Conservation (phyloP, 2,113 vertebrate genomes). For the Rhinolophus sinicus region DNA sequence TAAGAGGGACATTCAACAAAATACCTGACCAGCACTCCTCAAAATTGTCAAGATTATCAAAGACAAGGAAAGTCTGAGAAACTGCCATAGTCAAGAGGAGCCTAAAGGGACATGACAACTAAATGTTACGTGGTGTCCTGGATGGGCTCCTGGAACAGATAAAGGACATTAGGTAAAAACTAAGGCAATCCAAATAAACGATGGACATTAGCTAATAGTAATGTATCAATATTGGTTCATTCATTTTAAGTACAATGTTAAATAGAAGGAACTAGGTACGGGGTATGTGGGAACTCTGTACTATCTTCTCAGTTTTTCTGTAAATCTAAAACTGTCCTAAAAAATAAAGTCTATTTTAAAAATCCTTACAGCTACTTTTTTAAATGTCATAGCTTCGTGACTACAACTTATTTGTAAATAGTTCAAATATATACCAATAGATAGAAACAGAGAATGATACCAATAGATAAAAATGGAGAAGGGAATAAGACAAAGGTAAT, state of each 20-base stretch:
- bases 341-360: not conserved
- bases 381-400: not conserved
- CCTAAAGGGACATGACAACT: accelerated
- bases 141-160: not conserved
- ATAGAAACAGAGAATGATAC: not conserved
- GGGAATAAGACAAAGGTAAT: not conserved
- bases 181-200: not conserved
- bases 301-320: not conserved
- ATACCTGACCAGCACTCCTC: not conserved
- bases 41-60: not conserved
- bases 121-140: not conserved
- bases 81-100: not conserved
- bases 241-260: not conserved
- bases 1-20: not conserved
- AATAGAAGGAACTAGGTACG: accelerated
- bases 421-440: not conserved
- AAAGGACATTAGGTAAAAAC: not conserved
- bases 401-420: not conserved
- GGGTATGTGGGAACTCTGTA: no score
- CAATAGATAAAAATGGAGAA: not conserved
- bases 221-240: not conserved
- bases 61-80: not conserved
- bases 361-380: not conserved
- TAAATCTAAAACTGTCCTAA: not conserved
- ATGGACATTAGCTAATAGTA: not conserved